Conservation (phyloP, 2,797 vertebrate genomes). For the Craterocephalus amniculus region DNA sequence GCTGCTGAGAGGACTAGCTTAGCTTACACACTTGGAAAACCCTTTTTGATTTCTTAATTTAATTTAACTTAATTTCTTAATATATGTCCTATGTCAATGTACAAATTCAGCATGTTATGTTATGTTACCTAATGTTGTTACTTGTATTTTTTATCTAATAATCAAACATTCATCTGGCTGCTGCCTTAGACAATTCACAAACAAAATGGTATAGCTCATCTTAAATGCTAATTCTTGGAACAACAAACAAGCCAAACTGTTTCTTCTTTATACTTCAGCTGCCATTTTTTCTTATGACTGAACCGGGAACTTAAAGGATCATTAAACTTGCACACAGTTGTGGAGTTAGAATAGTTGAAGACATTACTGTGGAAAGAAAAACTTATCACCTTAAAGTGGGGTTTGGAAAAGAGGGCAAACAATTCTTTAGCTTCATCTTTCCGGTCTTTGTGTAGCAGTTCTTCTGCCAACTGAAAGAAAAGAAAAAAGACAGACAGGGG, state of each 20-base stretch:
- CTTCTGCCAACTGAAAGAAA: slow-evolving; percentile 86
- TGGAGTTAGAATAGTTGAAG: neutral
- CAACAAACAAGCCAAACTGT: neutral
- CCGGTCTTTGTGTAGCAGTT: slow-evolving; percentile 82
- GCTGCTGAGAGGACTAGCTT: too few relatives aligned
- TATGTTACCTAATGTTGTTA: too few relatives aligned
- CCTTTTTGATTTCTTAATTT: too few relatives aligned
- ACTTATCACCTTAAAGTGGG: slow-evolving; percentile 89
- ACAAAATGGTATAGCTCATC: too few relatives aligned
- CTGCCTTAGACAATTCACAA: too few relatives aligned
- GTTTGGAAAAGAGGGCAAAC: slow-evolving; percentile 87
- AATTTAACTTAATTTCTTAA: too few relatives aligned
- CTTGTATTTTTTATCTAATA: too few relatives aligned
- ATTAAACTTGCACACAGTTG: neutral
- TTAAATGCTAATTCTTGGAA: too few relatives aligned
- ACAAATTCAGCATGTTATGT: too few relatives aligned
- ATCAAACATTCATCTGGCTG: too few relatives aligned
- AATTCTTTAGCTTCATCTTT: slow-evolving; percentile 88
- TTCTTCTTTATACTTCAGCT: neutral
- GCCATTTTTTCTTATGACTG: neutral
- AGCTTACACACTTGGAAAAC: too few relatives aligned
- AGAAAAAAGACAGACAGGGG: slow-evolving; percentile 18
- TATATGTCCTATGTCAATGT: too few relatives aligned
- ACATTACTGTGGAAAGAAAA: slow-evolving; percentile 19
- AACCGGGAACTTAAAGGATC: neutral